phyloP scores from a whole-genome alignment of 2,797 vertebrate genomes.

The Phyllotis vaccarum region DNA sequence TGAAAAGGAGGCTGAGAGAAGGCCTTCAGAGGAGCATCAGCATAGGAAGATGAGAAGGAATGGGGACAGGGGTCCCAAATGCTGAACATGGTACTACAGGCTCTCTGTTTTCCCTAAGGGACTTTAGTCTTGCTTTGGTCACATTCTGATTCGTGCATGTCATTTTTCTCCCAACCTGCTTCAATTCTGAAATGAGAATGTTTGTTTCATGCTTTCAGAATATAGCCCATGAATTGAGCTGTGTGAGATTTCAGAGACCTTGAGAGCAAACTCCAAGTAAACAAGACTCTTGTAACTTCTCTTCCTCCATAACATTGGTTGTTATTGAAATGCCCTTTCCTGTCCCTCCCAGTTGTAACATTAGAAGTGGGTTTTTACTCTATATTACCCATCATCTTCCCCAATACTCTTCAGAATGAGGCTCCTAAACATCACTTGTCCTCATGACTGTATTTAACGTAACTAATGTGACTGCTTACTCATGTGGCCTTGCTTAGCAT shows the following conservation, averaged over 20 bases:
- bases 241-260: not conserved
- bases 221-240: too few species aligned
- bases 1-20: not conserved
- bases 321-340: too few species aligned
- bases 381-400: not conserved
- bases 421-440: not conserved
- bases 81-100: too few species aligned
- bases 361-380: not conserved
- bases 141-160: not conserved
- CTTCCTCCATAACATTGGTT: not conserved
- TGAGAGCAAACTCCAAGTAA: not conserved
- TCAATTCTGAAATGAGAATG: not conserved
- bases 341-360: not conserved
- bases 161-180: not conserved
- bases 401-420: not conserved
- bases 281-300: not conserved
- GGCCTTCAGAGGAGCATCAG: too few species aligned
- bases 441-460: not conserved
- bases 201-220: not conserved
- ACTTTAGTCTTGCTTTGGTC: not conserved
- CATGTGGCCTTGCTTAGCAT: not conserved
- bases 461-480: not conserved
- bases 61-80: not conserved
- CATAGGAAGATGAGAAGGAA: too few species aligned
- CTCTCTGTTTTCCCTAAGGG: not conserved